These are phyloP conservation scores for Oreamnos americanus DNA, from an alignment of 2,113 vertebrate genomes.

Conservation along the genomic window DNA sequence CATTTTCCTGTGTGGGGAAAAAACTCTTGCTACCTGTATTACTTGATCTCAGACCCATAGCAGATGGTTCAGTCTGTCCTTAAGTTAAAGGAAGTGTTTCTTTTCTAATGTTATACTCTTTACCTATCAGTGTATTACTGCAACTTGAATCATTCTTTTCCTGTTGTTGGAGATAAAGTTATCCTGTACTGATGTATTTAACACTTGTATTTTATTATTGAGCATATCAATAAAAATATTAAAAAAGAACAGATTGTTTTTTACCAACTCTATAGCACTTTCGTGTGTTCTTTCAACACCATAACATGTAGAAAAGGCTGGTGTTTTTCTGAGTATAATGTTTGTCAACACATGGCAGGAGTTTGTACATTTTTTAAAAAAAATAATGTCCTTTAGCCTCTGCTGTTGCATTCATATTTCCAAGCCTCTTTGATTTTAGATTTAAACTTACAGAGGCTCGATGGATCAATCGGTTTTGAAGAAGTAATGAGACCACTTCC, in stretches of 20 bases:
- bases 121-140: constrained; percentile 81
- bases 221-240: constrained; percentile 85
- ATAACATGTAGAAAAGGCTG: constrained; percentile 23
- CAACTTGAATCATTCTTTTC: constrained; percentile 80
- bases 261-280: constrained; percentile 80
- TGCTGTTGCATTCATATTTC: not conserved
- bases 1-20: constrained; percentile 83
- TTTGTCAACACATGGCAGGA: constrained; percentile 52
- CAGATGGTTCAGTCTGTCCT: constrained; percentile 81
- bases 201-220: constrained; percentile 86
- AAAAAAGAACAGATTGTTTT: constrained; percentile 81
- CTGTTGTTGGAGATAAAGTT: constrained; percentile 80
- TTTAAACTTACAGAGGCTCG: constrained; percentile 17
- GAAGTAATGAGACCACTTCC: constrained; percentile 30
- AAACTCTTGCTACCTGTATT: constrained; percentile 82
- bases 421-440: constrained; percentile 47
- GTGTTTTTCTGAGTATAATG: not conserved
- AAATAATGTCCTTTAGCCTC: constrained; percentile 40
- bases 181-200: constrained; percentile 85
- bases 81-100: constrained; percentile 81
- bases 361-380: constrained; percentile 32
- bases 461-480: constrained; percentile 68
- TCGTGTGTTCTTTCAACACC: constrained; percentile 80
- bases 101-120: constrained; percentile 81
- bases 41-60: constrained; percentile 84